phyloP scores from a whole-genome alignment of 30 jellyfish, hydroid and myxozoan species.

The Aurelia sp. region DNA sequence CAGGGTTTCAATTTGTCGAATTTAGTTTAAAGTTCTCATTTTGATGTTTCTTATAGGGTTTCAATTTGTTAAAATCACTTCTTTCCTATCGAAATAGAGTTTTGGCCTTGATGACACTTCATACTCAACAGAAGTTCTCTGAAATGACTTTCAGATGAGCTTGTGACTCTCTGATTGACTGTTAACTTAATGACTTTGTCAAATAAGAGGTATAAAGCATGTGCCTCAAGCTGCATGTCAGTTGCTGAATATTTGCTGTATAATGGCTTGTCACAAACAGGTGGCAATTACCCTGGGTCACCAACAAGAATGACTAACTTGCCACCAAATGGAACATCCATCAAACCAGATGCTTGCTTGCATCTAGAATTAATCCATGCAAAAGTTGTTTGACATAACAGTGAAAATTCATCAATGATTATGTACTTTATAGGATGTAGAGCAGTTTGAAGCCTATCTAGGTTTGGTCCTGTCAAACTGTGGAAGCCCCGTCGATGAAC shows the following conservation, averaged over 20 bases:
- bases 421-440: background rate
- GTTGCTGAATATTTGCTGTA: background rate
- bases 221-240: conserved; percentile 8
- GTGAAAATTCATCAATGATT: conserved; percentile 14
- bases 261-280: conserved; percentile 24
- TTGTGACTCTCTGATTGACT: conserved; percentile 3
- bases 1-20: too few relatives aligned
- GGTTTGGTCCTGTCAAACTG: background rate
- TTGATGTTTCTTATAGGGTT: too few relatives aligned
- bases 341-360: conserved; percentile 25
- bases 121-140: too few relatives aligned
- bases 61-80: too few relatives aligned
- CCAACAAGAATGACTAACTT: too few relatives aligned
- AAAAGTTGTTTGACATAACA: conserved; percentile 3
- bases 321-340: conserved; percentile 17
- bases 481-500: background rate
- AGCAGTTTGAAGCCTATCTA: background rate
- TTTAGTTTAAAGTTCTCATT: too few relatives aligned
- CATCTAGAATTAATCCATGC: conserved; percentile 40
- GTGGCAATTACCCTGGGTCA: conserved; percentile 34
- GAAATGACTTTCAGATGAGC: background rate
- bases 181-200: conserved; percentile 17
- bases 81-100: too few relatives aligned
- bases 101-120: too few relatives aligned
- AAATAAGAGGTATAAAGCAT: conserved; percentile 1